Conservation (phyloP, 2,113 vertebrate species). For the Phylloscopus trochiloides region DNA sequence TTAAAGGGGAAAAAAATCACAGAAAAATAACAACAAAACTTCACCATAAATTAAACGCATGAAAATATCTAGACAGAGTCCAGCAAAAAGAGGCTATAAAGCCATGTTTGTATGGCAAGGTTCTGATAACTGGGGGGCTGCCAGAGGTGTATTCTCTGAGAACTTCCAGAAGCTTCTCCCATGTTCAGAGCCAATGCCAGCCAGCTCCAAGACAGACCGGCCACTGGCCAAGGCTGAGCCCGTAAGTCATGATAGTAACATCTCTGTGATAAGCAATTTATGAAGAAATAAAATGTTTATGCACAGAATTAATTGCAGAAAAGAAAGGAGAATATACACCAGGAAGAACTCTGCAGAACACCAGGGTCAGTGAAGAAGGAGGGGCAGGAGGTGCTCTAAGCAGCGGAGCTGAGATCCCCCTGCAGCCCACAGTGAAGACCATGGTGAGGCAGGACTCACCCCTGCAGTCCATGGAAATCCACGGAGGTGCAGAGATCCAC, state of each 20-base stretch:
- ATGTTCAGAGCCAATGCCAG: not conserved
- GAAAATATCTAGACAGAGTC: not conserved
- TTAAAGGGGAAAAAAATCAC: fast-evolving
- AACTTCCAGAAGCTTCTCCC: not conserved
- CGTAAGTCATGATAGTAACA: not conserved
- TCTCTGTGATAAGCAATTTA: not conserved
- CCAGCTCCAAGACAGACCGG: fast-evolving
- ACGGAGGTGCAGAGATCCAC: not conserved
- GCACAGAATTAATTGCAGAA: not conserved
- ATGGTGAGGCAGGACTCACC: not conserved
- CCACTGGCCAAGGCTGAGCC: not conserved
- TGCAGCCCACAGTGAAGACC: not conserved
- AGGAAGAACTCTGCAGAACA: not conserved
- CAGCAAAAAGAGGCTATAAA: not conserved
- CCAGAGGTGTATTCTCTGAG: not conserved
- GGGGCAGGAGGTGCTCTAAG: not conserved
- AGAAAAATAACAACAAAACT: not conserved
- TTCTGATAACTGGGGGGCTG: not conserved
- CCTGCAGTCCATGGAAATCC: not conserved
- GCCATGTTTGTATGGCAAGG: not conserved
- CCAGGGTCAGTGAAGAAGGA: not conserved
- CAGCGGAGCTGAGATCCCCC: not conserved
- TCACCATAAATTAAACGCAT: not conserved
- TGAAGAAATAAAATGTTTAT: not conserved
- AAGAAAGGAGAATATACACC: not conserved